Conservation (phyloP, 2,888 invertebrate species). For the Acleris laterana region DNA sequence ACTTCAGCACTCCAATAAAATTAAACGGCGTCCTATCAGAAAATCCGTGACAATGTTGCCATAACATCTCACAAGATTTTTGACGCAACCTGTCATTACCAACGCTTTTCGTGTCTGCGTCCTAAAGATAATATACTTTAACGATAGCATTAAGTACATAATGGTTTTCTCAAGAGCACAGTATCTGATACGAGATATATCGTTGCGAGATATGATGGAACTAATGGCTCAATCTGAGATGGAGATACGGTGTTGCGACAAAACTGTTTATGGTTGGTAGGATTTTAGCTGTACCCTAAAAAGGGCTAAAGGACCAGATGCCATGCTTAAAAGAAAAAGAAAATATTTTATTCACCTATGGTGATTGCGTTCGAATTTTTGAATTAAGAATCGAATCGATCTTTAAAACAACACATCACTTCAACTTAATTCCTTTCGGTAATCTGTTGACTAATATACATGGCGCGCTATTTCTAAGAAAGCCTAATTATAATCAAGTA, state of each 20-base stretch:
- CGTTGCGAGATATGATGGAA: conserved; percentile 35
- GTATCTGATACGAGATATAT: conserved; percentile 34
- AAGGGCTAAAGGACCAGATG: no score
- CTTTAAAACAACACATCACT: no score
- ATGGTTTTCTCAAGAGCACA: conserved; percentile 37
- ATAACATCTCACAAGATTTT: conserved; percentile 40
- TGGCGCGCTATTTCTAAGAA: no score
- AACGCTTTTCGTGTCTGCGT: conserved; percentile 34
- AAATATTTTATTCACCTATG: no score
- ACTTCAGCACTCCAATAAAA: not conserved
- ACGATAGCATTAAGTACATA: conserved; percentile 38
- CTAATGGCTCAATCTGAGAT: conserved; percentile 37
- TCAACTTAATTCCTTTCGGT: no score
- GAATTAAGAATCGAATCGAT: no score
- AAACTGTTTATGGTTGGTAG: conserved; percentile 16
- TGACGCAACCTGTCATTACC: conserved; percentile 31
- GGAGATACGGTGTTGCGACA: conserved; percentile 30
- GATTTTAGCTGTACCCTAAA: not conserved
- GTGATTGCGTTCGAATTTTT: no score
- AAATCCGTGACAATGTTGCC: conserved; percentile 43
- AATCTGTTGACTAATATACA: no score
- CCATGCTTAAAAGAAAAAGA: no score
- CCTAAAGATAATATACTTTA: conserved; percentile 35
- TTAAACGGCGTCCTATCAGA: conserved; percentile 36
- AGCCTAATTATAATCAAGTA: no score